phyloP scores from a whole-genome alignment of 2,113 vertebrate genomes.

The Ceyx margarethae region DNA sequence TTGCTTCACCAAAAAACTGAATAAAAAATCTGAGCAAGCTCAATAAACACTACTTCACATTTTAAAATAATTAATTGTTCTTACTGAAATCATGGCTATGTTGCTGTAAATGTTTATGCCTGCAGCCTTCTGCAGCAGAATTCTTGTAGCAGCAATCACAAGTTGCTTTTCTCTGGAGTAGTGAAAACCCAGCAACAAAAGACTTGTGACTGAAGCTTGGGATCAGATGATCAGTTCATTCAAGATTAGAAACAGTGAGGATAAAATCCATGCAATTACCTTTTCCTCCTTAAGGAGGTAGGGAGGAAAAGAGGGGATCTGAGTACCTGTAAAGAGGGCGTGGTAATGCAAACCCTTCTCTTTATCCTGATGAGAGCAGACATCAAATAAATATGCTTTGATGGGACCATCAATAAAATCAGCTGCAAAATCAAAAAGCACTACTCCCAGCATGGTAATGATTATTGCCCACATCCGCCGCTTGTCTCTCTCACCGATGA shows the following conservation, averaged over 20 bases:
- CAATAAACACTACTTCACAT: background rate
- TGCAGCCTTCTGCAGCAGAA: background rate
- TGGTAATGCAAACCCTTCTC: constrained; percentile 95
- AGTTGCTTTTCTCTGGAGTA: constrained; percentile 38
- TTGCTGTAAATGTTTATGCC: background rate
- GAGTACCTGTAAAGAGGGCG: constrained; percentile 92
- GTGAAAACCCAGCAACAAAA: constrained; percentile 3
- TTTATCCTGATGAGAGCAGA: constrained; percentile 93
- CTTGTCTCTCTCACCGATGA: constrained; percentile 59
- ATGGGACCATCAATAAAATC: constrained; percentile 98
- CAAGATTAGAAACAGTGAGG: background rate
- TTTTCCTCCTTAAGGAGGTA: background rate
- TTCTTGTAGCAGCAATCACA: constrained; percentile 45
- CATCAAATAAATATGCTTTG: constrained; percentile 97
- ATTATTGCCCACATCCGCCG: constrained; percentile 83
- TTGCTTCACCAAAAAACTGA: background rate
- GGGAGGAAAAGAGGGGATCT: background rate
- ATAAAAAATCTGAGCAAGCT: background rate
- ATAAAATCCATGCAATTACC: background rate
- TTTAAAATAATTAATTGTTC: background rate
- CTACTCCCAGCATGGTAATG: constrained; percentile 92
- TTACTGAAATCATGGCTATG: background rate
- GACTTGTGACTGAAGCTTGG: constrained; percentile 49
- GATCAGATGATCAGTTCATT: constrained; percentile 70
- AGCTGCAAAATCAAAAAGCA: constrained; percentile 96